A percentile compares a stretch with the other conserved stretches of the same genome.
These are phyloP conservation scores for Thymelicus sylvestris DNA, from an alignment of 2,888 invertebrate genomes.

Conservation along the genomic window DNA sequence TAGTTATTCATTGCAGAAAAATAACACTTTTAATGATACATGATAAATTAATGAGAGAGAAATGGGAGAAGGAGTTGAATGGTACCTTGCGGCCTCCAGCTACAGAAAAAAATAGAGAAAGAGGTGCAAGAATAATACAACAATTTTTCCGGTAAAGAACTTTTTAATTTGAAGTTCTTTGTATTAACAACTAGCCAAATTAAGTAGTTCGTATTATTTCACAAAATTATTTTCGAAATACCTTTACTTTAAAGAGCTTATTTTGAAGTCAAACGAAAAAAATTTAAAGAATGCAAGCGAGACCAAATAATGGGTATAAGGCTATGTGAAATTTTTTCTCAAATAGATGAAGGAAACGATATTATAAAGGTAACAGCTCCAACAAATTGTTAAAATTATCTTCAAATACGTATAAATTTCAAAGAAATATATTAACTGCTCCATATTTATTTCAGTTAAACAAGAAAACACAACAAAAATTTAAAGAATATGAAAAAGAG, in stretches of 20 bases:
- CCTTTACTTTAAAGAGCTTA: slow-evolving; percentile 51
- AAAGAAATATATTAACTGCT: too few relatives aligned
- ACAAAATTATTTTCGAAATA: neutral
- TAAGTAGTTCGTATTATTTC: too few relatives aligned
- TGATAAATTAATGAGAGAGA: slow-evolving; percentile 50
- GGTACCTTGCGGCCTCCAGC: slow-evolving; percentile 56
- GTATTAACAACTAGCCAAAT: neutral
- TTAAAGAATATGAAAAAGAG: slow-evolving; percentile 50
- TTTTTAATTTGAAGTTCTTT: neutral
- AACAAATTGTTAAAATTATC: neutral
- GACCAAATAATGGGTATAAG: slow-evolving; percentile 59
- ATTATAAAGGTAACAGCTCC: slow-evolving; percentile 14
- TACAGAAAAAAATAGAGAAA: slow-evolving; percentile 52
- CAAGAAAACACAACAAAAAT: slow-evolving; percentile 18
- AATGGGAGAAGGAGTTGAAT: slow-evolving; percentile 62
- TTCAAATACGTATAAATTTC: too few relatives aligned
- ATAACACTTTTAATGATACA: slow-evolving; percentile 45
- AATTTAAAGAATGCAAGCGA: slow-evolving; percentile 50
- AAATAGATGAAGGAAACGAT: slow-evolving; percentile 24
- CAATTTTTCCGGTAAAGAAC: slow-evolving; percentile 57
- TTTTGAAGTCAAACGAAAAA: slow-evolving; percentile 62
- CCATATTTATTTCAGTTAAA: slow-evolving; percentile 18
- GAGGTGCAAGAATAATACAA: slow-evolving; percentile 61
- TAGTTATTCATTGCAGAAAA: slow-evolving; percentile 56
- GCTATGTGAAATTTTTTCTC: slow-evolving; percentile 42